Conservation (phyloP, 2,888 invertebrate genomes). For the Drosophila mimetica region DNA sequence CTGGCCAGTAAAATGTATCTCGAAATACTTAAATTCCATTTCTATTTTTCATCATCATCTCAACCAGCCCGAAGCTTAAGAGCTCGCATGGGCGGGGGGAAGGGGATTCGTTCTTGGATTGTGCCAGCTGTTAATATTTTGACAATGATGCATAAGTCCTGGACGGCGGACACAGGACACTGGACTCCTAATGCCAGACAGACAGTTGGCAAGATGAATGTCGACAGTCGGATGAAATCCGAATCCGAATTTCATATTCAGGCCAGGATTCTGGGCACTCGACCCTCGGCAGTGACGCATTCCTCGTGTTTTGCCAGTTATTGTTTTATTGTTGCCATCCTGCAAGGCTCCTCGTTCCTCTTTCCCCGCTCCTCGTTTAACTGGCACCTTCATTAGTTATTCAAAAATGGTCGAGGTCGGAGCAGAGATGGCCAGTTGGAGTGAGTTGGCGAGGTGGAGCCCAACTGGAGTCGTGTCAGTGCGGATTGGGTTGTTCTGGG, state of each 20-base stretch:
- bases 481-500: constrained; percentile 52
- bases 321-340: constrained; percentile 64
- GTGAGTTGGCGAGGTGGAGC: constrained; percentile 44
- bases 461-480: constrained; percentile 71
- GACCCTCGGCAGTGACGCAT: constrained; percentile 25
- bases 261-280: constrained; percentile 60
- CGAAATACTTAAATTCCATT: constrained; percentile 74
- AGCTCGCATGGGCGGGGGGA: constrained; percentile 52
- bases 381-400: constrained; percentile 79
- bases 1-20: constrained; percentile 63
- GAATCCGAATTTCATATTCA: constrained; percentile 74
- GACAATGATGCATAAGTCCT: constrained; percentile 77
- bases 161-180: constrained; percentile 41
- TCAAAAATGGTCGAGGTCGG: constrained; percentile 72
- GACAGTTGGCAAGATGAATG: constrained; percentile 79
- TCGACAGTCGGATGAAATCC: constrained; percentile 74
- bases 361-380: constrained; percentile 35
- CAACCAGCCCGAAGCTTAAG: constrained; percentile 53
- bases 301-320: constrained; percentile 38
- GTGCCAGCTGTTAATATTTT: constrained; percentile 78
- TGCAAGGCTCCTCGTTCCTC: constrained; percentile 15
- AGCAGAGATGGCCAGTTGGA: constrained; percentile 8
- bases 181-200: constrained; percentile 68
- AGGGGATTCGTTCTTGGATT: constrained; percentile 50
- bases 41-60: constrained; percentile 70